Conservation (phyloP, 1,140 invertebrate genomes). For the Proctacanthus coquilletti region DNA sequence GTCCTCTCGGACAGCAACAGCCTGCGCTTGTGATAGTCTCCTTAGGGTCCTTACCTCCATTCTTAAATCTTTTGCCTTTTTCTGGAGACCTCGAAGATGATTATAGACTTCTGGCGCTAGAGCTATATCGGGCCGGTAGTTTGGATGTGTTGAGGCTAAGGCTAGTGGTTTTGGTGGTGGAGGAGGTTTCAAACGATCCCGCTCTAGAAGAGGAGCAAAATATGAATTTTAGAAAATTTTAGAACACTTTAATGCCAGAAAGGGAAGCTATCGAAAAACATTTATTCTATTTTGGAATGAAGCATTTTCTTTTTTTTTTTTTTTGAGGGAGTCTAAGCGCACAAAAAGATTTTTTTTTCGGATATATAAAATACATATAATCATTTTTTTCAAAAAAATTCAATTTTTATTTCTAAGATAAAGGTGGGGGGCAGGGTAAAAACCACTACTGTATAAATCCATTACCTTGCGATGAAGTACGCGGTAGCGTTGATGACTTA, state of each 20-base stretch:
- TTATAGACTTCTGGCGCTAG: constrained; percentile 76
- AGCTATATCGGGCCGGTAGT: constrained; percentile 41
- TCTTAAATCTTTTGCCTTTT: constrained; percentile 76
- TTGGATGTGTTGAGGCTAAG: constrained; percentile 37
- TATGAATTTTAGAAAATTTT: neutral
- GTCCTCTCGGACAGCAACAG: constrained; percentile 76
- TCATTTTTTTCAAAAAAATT: no score
- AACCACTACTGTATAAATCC: no score
- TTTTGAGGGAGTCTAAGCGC: no score
- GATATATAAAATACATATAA: no score
- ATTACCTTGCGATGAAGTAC: constrained; percentile 86
- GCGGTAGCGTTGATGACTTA: constrained; percentile 81
- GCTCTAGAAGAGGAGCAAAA: constrained; percentile 34
- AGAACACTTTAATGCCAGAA: no score
- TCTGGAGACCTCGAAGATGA: constrained; percentile 67
- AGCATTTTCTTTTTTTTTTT: no score
- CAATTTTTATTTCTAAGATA: no score
- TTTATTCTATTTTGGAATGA: no score
- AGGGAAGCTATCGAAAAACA: no score
- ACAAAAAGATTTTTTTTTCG: no score
- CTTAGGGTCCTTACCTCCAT: constrained; percentile 74
- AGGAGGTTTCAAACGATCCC: constrained; percentile 66
- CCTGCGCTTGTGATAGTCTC: constrained; percentile 77
- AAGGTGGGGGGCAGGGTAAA: no score
- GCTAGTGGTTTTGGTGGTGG: constrained; percentile 71